Evolutionary conservation across 1,140 invertebrate genomes (phyloP), one percentile per base, ranked within the genome.

Genomic region (Euwallacea fornicatus): DNA sequence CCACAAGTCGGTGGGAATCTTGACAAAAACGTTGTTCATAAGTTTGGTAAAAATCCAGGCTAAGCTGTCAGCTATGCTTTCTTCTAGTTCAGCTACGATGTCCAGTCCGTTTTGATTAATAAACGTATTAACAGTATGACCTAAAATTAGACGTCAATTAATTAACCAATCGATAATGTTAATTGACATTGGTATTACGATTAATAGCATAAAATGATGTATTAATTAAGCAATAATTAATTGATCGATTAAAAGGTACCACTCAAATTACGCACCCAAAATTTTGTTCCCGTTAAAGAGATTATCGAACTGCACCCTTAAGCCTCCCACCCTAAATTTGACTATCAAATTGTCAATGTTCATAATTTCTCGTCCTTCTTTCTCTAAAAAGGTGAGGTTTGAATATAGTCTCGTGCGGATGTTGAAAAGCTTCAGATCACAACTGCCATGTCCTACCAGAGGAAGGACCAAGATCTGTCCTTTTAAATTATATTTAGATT

Each of bases 261-360:
- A 33, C 21, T 4, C 21, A 2, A 33, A 2, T 33, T 33, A 33
- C 73, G 76, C 76, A 83, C 81, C 85, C 61, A 87, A 76, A 15
- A 83, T 76, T 73, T 84, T 84, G 62, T 89, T 88, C 16, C 88
- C 88, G 16, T 85, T 85, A 59, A 90, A 90, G 0, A 90, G 81
- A 80, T 90, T 89, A 0, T 88, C 83, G 0, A 88, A 77, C 55
- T 86, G 82, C n/a, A 86, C 83, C 21, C 83, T 81, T 81, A 86
- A 84, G 7, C 78, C 78, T 15, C 83, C 79, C 55, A 87, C 81
- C 54, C 79, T 82, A 69, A 87, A 87, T n/a, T 83, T 81, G 2
- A 87, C 84, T 62, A 82, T 84, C 85, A 87, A 87, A 33, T 81
- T 78, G 50, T 82, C 82, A 9, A 85, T 81, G 42, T 82, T 75